phyloP scores from a whole-genome alignment of 1,140 invertebrate species.

The Eupeodes corollae region DNA sequence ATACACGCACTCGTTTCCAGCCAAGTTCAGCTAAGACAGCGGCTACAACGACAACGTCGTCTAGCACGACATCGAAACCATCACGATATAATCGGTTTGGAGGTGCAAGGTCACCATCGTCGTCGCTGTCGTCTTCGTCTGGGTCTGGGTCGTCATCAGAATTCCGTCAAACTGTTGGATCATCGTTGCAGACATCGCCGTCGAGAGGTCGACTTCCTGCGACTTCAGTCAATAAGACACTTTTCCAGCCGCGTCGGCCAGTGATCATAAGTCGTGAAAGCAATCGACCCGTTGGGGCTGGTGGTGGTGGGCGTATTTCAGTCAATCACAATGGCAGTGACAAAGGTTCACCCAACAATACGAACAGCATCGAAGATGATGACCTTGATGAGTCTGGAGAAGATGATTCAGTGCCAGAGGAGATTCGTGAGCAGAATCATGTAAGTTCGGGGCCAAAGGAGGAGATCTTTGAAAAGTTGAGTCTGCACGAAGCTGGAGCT shows the following conservation, averaged over 20 bases:
- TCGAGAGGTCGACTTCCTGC: slow-evolving; percentile 4
- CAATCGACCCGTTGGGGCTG: slow-evolving; percentile 21
- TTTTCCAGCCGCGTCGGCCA: slow-evolving; percentile 19
- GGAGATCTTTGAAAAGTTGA: not conserved
- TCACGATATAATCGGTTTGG: slow-evolving; percentile 28
- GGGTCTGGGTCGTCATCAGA: not conserved
- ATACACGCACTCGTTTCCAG: slow-evolving; percentile 27
- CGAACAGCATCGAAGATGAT: too few relatives aligned
- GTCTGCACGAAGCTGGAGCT: too few relatives aligned
- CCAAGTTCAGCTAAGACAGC: slow-evolving; percentile 10
- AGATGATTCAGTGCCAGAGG: too few relatives aligned
- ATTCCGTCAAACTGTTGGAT: not conserved
- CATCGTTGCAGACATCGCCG: slow-evolving; percentile 10
- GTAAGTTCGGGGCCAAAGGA: slow-evolving; percentile 10
- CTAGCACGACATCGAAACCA: slow-evolving; percentile 12
- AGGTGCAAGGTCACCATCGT: not conserved
- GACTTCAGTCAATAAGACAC: slow-evolving; percentile 12
- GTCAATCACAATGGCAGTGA: slow-evolving; percentile 1
- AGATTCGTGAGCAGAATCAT: too few relatives aligned
- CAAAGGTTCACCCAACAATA: too few relatives aligned
- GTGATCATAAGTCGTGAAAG: slow-evolving; percentile 33
- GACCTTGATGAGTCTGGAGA: too few relatives aligned
- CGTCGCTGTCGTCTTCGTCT: not conserved
- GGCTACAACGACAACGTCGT: slow-evolving; percentile 1
- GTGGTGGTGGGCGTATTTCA: slow-evolving; percentile 17